Evolutionary conservation across 2,888 invertebrate species (phyloP).

Genomic region (Philereme vetulata): DNA sequence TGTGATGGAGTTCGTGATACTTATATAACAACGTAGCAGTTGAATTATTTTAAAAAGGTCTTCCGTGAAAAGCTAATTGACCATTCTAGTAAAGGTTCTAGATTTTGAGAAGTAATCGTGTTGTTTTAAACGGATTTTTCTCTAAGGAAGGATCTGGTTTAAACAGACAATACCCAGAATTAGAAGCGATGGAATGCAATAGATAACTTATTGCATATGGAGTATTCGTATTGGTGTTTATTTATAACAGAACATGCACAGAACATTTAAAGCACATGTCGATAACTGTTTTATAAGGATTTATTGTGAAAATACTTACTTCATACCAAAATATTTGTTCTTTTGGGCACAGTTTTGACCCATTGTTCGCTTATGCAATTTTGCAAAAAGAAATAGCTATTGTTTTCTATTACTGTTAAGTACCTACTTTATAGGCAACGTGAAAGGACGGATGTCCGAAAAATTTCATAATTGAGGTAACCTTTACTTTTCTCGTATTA

Average conservation of each 20-base stretch:
- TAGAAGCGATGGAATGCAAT: constrained; percentile 5
- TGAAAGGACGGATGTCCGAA: constrained; percentile 46
- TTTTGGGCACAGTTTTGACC: constrained; percentile 34
- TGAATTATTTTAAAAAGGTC: no score
- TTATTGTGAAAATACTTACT: constrained; percentile 20
- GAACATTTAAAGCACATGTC: constrained; percentile 14
- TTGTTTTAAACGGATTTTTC: no score
- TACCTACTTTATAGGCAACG: constrained; percentile 47
- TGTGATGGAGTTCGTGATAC: no score
- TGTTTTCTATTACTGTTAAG: constrained; percentile 58
- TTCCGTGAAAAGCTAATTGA: no score
- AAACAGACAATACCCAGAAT: constrained; percentile 12
- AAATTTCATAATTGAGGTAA: constrained; percentile 53
- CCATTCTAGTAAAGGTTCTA: no score
- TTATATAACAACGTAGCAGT: no score
- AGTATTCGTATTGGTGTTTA: constrained; percentile 15
- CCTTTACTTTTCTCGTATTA: constrained; percentile 33
- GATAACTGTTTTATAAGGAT: constrained; percentile 10
- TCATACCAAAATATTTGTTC: constrained; percentile 45
- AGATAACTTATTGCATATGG: not conserved
- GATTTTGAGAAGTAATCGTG: no score
- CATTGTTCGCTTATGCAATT: constrained; percentile 50
- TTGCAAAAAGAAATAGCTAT: constrained; percentile 54
- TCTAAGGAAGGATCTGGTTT: not conserved
- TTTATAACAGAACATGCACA: constrained; percentile 10